Conservation (phyloP, 2,888 invertebrate genomes). For the Apamea monoglypha region DNA sequence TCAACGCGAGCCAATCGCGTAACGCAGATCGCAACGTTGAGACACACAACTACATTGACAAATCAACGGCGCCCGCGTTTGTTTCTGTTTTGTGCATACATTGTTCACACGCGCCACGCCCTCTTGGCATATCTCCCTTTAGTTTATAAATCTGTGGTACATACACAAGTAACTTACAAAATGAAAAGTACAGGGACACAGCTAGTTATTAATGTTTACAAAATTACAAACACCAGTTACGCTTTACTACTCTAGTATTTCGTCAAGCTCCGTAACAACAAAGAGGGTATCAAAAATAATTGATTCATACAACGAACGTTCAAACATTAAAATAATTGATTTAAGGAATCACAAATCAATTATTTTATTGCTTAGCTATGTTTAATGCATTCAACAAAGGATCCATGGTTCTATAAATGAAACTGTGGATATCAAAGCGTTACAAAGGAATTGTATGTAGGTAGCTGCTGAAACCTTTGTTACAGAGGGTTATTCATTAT, state of each 20-base stretch:
- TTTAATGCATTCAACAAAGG: conserved; percentile 14
- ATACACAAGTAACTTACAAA: no score
- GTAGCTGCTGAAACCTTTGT: background rate
- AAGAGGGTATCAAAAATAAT: conserved; percentile 42
- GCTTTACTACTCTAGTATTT: conserved; percentile 1
- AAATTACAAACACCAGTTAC: background rate
- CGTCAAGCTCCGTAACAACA: conserved; percentile 21
- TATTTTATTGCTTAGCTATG: conserved; percentile 49
- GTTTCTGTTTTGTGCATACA: no score
- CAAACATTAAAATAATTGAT: conserved; percentile 55
- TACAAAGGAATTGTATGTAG: background rate
- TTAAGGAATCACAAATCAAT: conserved; percentile 55
- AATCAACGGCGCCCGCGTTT: no score
- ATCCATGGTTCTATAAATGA: conserved; percentile 14
- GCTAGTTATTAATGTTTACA: background rate
- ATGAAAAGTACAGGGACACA: background rate
- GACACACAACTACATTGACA: no score
- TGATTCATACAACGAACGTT: conserved; percentile 22
- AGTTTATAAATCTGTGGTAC: no score
- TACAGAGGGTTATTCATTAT: background rate
- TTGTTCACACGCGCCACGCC: no score
- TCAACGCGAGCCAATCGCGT: no score
- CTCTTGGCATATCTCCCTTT: no score
- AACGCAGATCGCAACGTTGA: no score
- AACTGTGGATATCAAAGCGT: background rate